Evolutionary conservation across 1,140 invertebrate species (phyloP), one percentile per base, ranked within the genome.

Genomic region (Ceratoteleas bidentatus): DNA sequence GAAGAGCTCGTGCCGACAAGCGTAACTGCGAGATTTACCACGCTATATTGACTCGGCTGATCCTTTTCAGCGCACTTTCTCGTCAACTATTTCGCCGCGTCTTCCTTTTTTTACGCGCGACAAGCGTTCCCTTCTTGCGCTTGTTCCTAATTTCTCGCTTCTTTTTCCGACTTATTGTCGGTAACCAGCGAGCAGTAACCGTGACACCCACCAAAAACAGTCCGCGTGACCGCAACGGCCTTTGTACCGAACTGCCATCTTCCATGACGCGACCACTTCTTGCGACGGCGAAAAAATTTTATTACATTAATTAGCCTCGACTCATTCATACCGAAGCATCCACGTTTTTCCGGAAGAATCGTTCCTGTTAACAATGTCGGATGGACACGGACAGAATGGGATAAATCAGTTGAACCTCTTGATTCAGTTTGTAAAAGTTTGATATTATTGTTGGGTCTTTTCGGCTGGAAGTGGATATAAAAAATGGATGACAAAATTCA

Each of bases 1-100:
- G 81, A 84, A 80, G 72, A 89, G 89, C 90, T 89, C 89, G 90
- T 89, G 88, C 88, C 87, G 87, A 90, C 88, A 90, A 85, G 86
- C 88, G 88, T 89, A 85, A 88, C 89, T 85, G 84, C 83, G 60
- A 47, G 60, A 81, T 86, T 80, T 34, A 81, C 57, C 77, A 82
- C 82, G 72, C 76, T 82, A 66, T 80, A 85, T 81, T 68, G 72
- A 81, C 43, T 52, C 60, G 73, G 54, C 47, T 79, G 70, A 60
- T 84, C 62, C 50, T 83, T 60, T 66, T 82, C 76, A 80, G 53
- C 57, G 54, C 68, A 68, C 79, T 81, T 76, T 78, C 62, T 72
- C 66, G 54, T 73, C 69, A 73, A 36, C 56, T 81, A 81, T 72
- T 68, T 85, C 81, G 78, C 83, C 33, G 77, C 72, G 72, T 84